These are phyloP conservation scores for Smittia sp. DNA, from an alignment of 2,888 invertebrate species.

Conservation along the genomic window DNA sequence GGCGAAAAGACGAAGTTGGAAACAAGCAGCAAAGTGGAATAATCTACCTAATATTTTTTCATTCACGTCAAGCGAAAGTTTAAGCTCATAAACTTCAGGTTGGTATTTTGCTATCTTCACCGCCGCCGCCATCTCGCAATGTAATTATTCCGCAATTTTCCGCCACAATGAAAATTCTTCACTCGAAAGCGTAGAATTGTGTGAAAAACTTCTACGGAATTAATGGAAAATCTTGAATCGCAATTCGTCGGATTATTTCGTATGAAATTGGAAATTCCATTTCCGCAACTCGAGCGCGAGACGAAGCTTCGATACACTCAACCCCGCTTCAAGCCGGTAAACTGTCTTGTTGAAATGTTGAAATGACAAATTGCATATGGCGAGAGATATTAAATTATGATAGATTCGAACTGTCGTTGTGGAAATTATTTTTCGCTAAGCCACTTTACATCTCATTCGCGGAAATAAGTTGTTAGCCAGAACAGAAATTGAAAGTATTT, in stretches of 20 bases:
- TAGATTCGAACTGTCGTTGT: constrained; percentile 19
- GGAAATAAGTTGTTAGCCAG: constrained; percentile 22
- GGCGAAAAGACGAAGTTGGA: constrained; percentile 20
- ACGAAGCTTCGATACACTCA: not conserved
- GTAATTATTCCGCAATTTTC: constrained; percentile 35
- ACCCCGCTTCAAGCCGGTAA: not conserved
- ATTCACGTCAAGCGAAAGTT: constrained; percentile 21
- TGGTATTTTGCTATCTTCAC: constrained; percentile 23
- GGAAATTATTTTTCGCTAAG: not conserved
- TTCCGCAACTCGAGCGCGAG: not conserved
- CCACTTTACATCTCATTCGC: constrained; percentile 15
- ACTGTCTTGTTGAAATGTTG: not conserved
- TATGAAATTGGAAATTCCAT: not conserved
- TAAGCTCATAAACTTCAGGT: constrained; percentile 32
- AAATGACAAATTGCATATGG: constrained; percentile 10
- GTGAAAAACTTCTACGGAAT: not conserved
- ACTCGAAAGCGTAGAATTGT: constrained; percentile 1
- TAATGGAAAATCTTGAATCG: not conserved
- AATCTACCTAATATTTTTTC: constrained; percentile 26
- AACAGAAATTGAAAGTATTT: constrained; percentile 12
- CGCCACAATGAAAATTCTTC: constrained; percentile 24
- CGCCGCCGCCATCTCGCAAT: constrained; percentile 10
- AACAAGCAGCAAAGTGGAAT: constrained; percentile 25
- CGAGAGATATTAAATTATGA: not conserved
- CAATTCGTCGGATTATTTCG: constrained; percentile 5